phyloP scores from a whole-genome alignment of 2,113 vertebrate species.

The Odobenus rosmarus region DNA sequence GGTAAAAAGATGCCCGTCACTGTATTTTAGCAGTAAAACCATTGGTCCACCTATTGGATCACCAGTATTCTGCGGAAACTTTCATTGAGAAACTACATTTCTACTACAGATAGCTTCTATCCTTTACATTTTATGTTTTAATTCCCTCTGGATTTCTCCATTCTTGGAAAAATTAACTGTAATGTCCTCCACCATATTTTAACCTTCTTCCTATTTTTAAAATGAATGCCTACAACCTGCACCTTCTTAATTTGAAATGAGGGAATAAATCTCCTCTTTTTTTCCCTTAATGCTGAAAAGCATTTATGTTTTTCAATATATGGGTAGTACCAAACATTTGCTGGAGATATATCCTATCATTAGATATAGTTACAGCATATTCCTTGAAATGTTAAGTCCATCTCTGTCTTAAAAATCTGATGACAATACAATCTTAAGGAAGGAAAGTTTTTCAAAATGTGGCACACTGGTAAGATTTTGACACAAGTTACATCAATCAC shows the following conservation, averaged over 20 bases:
- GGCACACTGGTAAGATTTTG: neutral
- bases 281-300: neutral
- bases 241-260: neutral
- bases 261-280: neutral
- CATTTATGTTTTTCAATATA: neutral
- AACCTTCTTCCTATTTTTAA: neutral
- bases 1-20: neutral
- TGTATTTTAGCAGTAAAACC: neutral
- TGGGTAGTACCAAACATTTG: too few relatives aligned
- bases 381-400: neutral
- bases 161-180: neutral
- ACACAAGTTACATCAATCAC: neutral
- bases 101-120: too few relatives aligned
- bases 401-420: neutral
- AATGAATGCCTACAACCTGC: neutral
- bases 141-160: neutral
- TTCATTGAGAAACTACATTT: neutral
- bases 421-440: neutral
- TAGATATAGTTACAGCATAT: neutral
- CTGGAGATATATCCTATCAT: neutral
- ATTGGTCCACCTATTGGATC: accelerated
- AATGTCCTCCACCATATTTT: neutral
- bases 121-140: neutral
- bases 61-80: neutral
- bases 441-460: neutral